phyloP scores from a whole-genome alignment of 1,140 invertebrate genomes.

The Drosophila chauvacae region DNA sequence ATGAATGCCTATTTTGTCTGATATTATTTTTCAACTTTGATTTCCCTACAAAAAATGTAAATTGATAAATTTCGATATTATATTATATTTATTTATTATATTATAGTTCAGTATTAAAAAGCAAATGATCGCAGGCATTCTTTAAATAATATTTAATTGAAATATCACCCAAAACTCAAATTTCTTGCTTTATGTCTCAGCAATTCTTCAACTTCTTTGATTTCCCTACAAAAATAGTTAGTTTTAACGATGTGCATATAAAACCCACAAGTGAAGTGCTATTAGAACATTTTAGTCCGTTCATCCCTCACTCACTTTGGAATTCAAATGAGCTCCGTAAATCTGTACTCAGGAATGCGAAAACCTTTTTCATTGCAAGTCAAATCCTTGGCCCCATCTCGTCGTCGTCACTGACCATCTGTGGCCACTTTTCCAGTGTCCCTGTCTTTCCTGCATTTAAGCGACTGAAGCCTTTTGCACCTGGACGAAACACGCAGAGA shows the following conservation, averaged over 20 bases:
- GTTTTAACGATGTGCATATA: not conserved
- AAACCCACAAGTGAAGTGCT: not conserved
- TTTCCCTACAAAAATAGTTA: not conserved
- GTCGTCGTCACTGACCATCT: constrained; percentile 23
- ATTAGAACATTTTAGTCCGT: constrained; percentile 1
- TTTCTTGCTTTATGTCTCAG: not conserved
- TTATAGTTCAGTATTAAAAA: too few relatives aligned
- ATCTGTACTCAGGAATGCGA: constrained; percentile 40
- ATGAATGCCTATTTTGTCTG: too few relatives aligned
- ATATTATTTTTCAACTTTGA: too few relatives aligned
- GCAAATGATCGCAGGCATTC: too few relatives aligned
- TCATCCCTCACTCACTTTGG: constrained; percentile 19
- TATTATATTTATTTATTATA: too few relatives aligned
- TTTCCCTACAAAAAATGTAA: too few relatives aligned
- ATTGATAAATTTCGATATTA: too few relatives aligned
- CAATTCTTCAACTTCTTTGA: not conserved
- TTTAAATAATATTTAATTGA: not conserved
- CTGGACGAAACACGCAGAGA: constrained; percentile 37
- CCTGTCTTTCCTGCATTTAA: not conserved
- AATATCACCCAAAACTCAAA: not conserved
- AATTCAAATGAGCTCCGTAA: constrained; percentile 34
- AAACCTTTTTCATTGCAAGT: constrained; percentile 32
- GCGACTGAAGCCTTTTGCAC: constrained; percentile 43
- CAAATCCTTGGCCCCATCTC: constrained; percentile 39
- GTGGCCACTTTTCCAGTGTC: not conserved